These are phyloP conservation scores for Natator depressus DNA, from an alignment of 2,113 vertebrate species.

Conservation along the genomic window DNA sequence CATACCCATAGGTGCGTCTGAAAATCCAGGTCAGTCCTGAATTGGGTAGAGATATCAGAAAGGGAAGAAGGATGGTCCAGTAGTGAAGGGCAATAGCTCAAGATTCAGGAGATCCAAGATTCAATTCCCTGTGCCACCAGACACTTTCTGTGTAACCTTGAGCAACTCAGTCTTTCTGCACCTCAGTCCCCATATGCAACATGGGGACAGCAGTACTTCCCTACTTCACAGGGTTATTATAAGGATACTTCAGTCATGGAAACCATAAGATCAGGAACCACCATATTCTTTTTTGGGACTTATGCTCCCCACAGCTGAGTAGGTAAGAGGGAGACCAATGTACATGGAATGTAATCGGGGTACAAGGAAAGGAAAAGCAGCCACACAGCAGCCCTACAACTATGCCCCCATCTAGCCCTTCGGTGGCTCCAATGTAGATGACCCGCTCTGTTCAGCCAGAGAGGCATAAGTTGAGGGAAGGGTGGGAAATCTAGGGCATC, in stretches of 20 bases:
- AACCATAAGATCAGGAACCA: background rate
- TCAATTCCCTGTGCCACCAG: background rate
- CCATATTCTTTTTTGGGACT: background rate
- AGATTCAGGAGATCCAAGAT: background rate
- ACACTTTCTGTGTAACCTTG: background rate
- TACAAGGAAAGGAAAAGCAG: background rate
- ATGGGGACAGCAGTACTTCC: background rate
- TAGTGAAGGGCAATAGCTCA: background rate
- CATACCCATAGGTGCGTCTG: background rate
- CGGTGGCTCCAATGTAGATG: background rate
- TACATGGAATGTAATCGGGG: background rate
- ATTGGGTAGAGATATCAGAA: background rate
- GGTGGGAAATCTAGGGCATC: background rate
- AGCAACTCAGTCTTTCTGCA: background rate
- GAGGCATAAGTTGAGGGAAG: background rate
- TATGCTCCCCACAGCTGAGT: background rate
- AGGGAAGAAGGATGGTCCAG: background rate
- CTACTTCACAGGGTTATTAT: background rate
- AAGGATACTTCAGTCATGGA: background rate
- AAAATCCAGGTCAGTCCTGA: background rate
- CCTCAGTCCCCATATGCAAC: background rate
- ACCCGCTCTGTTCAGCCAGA: background rate
- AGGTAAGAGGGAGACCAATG: background rate
- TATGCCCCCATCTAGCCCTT: background rate
- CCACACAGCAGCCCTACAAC: background rate